phyloP scores from a whole-genome alignment of 2,888 invertebrate genomes.

The Cephus rjabovi region DNA sequence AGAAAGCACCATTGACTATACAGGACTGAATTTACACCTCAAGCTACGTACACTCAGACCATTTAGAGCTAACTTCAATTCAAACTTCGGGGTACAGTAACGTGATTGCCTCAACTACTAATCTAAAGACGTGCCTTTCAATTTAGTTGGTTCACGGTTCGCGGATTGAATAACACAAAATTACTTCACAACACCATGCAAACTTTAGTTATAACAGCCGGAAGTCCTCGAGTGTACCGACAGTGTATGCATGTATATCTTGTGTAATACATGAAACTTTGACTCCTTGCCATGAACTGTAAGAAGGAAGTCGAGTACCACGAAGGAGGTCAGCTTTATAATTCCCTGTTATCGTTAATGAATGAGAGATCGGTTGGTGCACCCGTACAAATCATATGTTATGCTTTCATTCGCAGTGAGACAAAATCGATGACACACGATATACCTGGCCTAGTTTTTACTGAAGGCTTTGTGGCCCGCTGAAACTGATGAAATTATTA shows the following conservation, averaged over 20 bases:
- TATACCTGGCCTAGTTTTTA: conserved; percentile 35
- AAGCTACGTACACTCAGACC: background rate
- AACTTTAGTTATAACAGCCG: background rate
- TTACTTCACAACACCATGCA: background rate
- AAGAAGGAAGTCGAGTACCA: background rate
- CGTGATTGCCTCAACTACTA: conserved; percentile 1
- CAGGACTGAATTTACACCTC: background rate
- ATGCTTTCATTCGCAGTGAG: conserved; percentile 10
- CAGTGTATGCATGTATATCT: background rate
- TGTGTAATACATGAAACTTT: background rate
- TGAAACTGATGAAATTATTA: conserved; percentile 10
- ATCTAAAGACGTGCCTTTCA: conserved; percentile 2
- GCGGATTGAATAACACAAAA: background rate
- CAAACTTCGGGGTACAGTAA: background rate
- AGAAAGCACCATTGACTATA: background rate
- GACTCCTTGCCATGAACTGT: background rate
- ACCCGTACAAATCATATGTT: background rate
- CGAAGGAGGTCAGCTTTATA: background rate
- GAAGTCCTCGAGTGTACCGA: background rate
- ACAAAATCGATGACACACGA: conserved; percentile 35
- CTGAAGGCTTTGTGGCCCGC: conserved; percentile 20
- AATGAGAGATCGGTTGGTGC: background rate
- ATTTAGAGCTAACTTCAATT: conserved; percentile 4
- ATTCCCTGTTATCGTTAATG: background rate
- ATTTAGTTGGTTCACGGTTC: background rate